Evolutionary conservation across 2,113 vertebrate genomes (phyloP).

Genomic region (Anoura caudifer): DNA sequence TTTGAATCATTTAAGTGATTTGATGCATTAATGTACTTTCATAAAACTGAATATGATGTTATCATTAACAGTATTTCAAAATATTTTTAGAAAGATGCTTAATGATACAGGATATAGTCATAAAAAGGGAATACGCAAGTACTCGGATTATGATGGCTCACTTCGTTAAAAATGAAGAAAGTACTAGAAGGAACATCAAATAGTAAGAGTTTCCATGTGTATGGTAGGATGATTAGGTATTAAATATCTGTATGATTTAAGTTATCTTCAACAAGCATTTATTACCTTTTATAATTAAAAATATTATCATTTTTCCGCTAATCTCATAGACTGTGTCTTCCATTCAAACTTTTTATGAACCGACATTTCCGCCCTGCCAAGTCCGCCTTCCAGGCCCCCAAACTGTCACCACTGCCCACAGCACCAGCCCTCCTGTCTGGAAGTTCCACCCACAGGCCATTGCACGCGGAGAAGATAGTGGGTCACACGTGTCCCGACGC

Average conservation of each 20-base stretch:
- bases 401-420: background rate
- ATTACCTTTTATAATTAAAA: background rate
- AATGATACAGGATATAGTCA: background rate
- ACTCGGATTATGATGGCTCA: background rate
- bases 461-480: background rate
- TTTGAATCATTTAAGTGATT: background rate
- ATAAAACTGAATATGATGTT: background rate
- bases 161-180: background rate
- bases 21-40: background rate
- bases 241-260: background rate
- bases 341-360: background rate
- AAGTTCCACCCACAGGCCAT: background rate
- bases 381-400: background rate
- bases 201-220: background rate
- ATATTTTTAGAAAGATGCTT: background rate
- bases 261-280: background rate
- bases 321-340: background rate
- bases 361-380: background rate
- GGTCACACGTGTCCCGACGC: background rate
- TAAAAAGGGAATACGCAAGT: background rate
- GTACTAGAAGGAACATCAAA: background rate
- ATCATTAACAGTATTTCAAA: background rate
- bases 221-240: background rate
- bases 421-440: background rate
- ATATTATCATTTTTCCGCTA: background rate